Conservation (phyloP, 2,113 vertebrate species). For the Columba livia region DNA sequence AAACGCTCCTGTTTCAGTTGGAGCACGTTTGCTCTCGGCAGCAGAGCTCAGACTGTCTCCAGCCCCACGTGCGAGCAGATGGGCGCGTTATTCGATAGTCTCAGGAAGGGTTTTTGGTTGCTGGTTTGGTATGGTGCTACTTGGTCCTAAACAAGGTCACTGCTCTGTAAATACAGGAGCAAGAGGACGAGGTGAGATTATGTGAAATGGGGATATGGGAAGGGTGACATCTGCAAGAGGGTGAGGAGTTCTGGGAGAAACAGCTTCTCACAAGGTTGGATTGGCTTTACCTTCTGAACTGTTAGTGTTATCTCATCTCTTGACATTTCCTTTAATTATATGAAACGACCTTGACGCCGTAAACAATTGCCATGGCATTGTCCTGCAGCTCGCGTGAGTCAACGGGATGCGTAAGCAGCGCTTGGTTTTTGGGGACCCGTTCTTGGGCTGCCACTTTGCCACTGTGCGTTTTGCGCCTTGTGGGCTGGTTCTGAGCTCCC, state of each 20-base stretch:
- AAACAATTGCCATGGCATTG: conserved; percentile 49
- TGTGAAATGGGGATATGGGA: neutral
- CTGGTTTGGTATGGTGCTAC: neutral
- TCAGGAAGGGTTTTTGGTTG: rapidly evolving
- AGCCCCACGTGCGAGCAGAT: neutral
- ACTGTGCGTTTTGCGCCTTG: neutral
- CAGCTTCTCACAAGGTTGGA: neutral
- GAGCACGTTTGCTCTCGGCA: rapidly evolving
- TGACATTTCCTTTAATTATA: conserved; percentile 54
- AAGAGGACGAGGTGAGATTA: neutral
- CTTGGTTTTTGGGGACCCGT: neutral
- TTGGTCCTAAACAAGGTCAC: neutral
- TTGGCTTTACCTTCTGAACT: neutral
- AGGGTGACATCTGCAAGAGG: neutral
- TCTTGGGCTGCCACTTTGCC: neutral
- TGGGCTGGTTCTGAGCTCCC: neutral
- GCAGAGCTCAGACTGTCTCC: neutral
- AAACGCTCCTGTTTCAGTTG: neutral
- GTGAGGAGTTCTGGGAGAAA: neutral
- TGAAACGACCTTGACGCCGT: neutral
- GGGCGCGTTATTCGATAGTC: rapidly evolving
- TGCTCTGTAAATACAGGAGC: neutral
- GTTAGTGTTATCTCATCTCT: conserved; percentile 42
- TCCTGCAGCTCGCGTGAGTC: neutral
- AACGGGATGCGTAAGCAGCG: neutral